Conservation (phyloP, 2,797 vertebrate genomes). For the Sardinella longiceps region DNA sequence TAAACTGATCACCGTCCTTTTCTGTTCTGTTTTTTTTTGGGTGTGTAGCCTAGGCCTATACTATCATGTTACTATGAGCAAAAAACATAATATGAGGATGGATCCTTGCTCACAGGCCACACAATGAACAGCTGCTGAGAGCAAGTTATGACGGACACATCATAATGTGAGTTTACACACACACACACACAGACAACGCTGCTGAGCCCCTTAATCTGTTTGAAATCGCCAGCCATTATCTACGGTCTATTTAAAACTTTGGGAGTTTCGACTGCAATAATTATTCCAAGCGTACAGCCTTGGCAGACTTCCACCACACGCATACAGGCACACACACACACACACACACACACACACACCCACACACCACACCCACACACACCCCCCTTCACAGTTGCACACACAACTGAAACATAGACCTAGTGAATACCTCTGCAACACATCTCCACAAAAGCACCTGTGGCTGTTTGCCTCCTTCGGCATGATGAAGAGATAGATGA, state of each 20-base stretch:
- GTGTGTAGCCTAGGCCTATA: neutral
- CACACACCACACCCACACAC: neutral
- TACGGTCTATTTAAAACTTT: constrained; percentile 8
- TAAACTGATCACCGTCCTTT: neutral
- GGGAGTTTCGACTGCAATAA: neutral
- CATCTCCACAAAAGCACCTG: neutral
- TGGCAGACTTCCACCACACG: neutral
- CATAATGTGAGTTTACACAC: neutral
- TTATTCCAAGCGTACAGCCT: neutral
- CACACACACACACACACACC: neutral
- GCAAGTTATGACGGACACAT: neutral
- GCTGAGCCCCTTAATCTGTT: neutral
- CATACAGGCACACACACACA: neutral
- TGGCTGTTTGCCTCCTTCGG: neutral
- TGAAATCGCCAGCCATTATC: neutral
- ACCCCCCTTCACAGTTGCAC: no score
- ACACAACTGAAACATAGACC: neutral
- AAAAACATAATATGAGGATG: neutral
- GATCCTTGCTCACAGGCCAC: neutral
- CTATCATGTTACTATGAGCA: neutral
- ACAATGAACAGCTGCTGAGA: neutral
- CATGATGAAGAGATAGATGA: neutral
- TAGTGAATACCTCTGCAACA: neutral
- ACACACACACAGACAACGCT: neutral
- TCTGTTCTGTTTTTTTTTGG: neutral